These are phyloP conservation scores for Takifugu flavidus DNA, from an alignment of 2,113 vertebrate genomes.

Conservation along the genomic window DNA sequence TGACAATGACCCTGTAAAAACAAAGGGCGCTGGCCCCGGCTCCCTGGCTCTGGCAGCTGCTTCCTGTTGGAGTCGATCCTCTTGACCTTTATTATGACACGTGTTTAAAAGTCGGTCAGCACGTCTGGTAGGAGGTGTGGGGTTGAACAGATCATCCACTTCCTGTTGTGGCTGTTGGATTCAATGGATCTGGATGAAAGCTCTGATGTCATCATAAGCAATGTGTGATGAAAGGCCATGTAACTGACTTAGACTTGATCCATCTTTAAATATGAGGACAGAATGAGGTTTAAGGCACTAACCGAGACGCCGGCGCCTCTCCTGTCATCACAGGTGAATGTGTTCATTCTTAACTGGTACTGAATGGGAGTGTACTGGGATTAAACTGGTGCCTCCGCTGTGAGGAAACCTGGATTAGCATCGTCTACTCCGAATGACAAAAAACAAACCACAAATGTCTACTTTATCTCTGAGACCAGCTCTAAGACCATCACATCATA, in stretches of 20 bases:
- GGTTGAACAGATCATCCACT: conserved; percentile 21
- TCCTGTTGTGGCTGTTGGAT: conserved; percentile 31
- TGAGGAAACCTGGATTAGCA: conserved; percentile 10
- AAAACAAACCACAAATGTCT: background rate
- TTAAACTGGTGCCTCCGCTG: conserved; percentile 14
- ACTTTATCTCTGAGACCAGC: too few species aligned
- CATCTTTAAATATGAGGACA: conserved; percentile 8
- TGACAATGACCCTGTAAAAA: conserved; percentile 49
- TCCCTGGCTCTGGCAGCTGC: conserved; percentile 47
- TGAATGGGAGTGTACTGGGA: background rate
- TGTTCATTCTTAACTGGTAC: conserved; percentile 8
- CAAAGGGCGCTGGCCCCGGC: conserved; percentile 18
- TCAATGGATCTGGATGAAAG: background rate
- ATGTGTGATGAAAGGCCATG: background rate
- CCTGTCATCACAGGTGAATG: conserved; percentile 8
- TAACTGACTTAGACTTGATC: background rate
- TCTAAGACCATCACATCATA: too few species aligned
- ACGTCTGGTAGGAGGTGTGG: conserved; percentile 45
- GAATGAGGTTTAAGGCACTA: background rate
- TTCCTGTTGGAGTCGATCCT: conserved; percentile 42
- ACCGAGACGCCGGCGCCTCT: background rate
- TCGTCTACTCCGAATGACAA: conserved; percentile 1
- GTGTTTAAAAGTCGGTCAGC: conserved; percentile 42
- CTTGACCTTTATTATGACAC: conserved; percentile 29
- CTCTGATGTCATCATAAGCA: background rate